These are phyloP conservation scores for Alligator mississippiensis DNA, from an alignment of 2,113 vertebrate species.

Conservation along the genomic window DNA sequence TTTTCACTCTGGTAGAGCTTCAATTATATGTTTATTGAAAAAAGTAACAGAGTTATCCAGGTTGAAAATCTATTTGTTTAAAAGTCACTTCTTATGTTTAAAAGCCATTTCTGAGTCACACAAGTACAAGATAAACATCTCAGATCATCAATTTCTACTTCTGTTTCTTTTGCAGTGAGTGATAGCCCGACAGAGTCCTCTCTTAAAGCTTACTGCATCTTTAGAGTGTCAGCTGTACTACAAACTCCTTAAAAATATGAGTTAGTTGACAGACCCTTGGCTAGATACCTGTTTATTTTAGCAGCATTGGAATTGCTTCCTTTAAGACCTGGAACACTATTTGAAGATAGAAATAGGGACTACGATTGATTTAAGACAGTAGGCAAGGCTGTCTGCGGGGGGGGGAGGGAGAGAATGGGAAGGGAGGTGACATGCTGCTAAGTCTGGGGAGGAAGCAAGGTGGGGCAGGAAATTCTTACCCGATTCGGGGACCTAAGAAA, in stretches of 20 bases:
- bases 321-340: neutral
- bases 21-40: too few relatives aligned
- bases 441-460: too few relatives aligned
- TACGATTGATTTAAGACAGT: neutral
- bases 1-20: neutral
- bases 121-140: neutral
- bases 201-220: neutral
- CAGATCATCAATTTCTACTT: slow-evolving; percentile 10
- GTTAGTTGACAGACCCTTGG: neutral
- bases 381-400: neutral
- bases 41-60: neutral
- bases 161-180: slow-evolving; percentile 26
- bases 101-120: slow-evolving; percentile 21
- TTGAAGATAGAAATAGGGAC: neutral
- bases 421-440: too few relatives aligned
- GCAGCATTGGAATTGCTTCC: neutral
- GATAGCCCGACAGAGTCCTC: neutral
- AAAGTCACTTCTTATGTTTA: neutral
- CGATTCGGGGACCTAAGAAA: too few relatives aligned
- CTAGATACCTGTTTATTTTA: neutral
- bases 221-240: neutral
- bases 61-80: neutral
- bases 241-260: neutral
- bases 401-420: too few relatives aligned
- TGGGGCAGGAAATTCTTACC: too few relatives aligned